Evolutionary conservation across 1,140 invertebrate genomes (phyloP).

Genomic region (Paracyclopina nana): DNA sequence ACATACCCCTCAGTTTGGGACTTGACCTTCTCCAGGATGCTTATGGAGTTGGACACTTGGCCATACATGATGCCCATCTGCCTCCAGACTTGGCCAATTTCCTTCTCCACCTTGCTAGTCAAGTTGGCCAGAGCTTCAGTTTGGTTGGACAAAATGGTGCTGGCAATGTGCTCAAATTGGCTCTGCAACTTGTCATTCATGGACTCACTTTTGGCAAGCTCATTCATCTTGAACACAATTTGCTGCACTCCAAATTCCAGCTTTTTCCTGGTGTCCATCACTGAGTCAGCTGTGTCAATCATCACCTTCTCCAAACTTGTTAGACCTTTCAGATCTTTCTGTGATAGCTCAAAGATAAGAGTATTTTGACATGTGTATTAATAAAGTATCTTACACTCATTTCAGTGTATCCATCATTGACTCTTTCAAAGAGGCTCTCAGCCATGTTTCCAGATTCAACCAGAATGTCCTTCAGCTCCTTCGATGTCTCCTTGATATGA

Average conservation of each 20-base stretch:
- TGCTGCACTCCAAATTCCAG: constrained; percentile 65
- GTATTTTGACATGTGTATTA: not conserved
- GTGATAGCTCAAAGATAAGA: not conserved
- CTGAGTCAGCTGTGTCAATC: constrained; percentile 59
- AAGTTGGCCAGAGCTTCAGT: constrained; percentile 47
- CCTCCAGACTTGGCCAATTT: constrained; percentile 63
- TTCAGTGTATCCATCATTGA: constrained; percentile 35
- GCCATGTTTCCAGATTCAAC: constrained; percentile 32
- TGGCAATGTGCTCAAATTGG: constrained; percentile 46
- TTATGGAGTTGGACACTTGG: constrained; percentile 51
- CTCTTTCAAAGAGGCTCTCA: constrained; percentile 32
- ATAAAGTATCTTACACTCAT: constrained; percentile 26
- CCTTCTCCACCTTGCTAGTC: constrained; percentile 39
- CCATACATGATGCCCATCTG: constrained; percentile 72
- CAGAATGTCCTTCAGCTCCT: constrained; percentile 31
- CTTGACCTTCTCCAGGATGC: constrained; percentile 48
- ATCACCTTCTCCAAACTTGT: constrained; percentile 55
- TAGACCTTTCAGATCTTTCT: constrained; percentile 34
- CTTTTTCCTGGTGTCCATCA: constrained; percentile 56
- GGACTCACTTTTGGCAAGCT: constrained; percentile 33
- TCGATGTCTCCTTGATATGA: not conserved
- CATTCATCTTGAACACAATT: constrained; percentile 48
- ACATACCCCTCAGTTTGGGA: constrained; percentile 49
- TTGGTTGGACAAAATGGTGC: constrained; percentile 48
- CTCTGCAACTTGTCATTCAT: constrained; percentile 44